Base-by-base conservation (phyloP, 2,888 invertebrate species). In the Pristionchus maxplancki region DNA sequence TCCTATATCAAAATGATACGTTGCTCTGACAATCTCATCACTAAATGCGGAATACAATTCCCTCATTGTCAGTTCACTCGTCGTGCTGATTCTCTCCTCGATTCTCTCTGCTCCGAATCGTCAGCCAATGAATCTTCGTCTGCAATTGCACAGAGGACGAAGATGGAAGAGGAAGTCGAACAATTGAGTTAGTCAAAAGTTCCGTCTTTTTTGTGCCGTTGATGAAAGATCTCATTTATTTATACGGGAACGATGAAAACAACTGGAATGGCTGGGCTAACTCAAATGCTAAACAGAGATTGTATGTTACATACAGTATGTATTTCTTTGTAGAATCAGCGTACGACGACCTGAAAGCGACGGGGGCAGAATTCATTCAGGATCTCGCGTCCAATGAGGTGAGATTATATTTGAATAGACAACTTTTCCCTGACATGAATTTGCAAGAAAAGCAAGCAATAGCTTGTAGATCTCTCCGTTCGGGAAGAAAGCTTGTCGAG, bases 81-180 rank as follows among this genome's bases (percentile, higher is more conserved):
- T 88, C 94, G 94, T 89, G 91, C 95, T 48, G 95, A 95, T 88
- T 91, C 91, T 44, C 93, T 95, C 86, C 90, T 95, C 88, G 95
- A 95, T 89, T 90, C 94, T n/a, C 92, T 95, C 40, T 95, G 95
- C 90, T 93, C 94, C 71, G 95, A 95, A 85, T 93, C 92, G 78
- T 94, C 91, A 83, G 94, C 93, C 58, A 93, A 92, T 15, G 94
- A 95, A 89, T 94, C 95, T 9, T 91, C 92, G 6, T 91, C 92
- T 13, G 95, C 95, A 1, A 94, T 95, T 89, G 91, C 91, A n/a
- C 95, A 95, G 24, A 90, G 95, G 50, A 92, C 93, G 81, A 90
- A 91, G 44, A 93, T 95, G 53, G 94, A 95, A 89, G 95, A 95
- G 50, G 95, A 95, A 90, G 95, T 95, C 83, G 94, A 95, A 67